Evolutionary conservation across 2,888 invertebrate species (phyloP), one percentile per base, ranked within the genome.

Genomic region (Zeuzera pyrina): DNA sequence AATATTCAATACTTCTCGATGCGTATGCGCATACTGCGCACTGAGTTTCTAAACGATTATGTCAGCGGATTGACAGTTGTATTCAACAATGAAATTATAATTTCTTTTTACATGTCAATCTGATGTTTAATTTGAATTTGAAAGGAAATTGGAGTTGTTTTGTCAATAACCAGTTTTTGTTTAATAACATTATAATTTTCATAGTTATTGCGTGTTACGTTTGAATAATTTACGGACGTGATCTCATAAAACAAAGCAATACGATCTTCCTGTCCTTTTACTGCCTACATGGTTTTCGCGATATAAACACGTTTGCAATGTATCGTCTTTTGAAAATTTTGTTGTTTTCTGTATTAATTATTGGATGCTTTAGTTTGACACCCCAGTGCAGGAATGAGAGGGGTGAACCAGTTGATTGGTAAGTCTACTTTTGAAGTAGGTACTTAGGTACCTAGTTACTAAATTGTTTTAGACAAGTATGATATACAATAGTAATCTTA

Each of bases 401-500:
- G 40, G 88, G 89, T 33, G 78, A 87, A 34, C 68, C 85, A 7
- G 88, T 92, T 5, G 91, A 91, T 66, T 92, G 91, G 91, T 91
- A 71, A 85, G 81, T 65, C 35, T 31, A 41, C 43, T 38, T 28
- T 16, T 33, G 25, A 15, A n/a, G n/a, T n/a, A n/a, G n/a, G n/a
- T n/a, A n/a, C n/a, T n/a, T n/a, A n/a, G n/a, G n/a, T n/a, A n/a
- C n/a, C n/a, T n/a, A n/a, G n/a, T n/a, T n/a, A n/a, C n/a, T n/a
- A n/a, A n/a, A n/a, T n/a, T n/a, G n/a, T n/a, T n/a, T n/a, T n/a
- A n/a, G n/a, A n/a, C n/a, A n/a, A n/a, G n/a, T n/a, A n/a, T n/a
- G n/a, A n/a, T n/a, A n/a, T n/a, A n/a, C n/a, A n/a, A n/a, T n/a
- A n/a, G n/a, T n/a, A n/a, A n/a, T n/a, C n/a, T n/a, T n/a, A n/a